Evolutionary conservation across 1,140 invertebrate genomes (phyloP).

Genomic region (Philopotamus ludificatus): DNA sequence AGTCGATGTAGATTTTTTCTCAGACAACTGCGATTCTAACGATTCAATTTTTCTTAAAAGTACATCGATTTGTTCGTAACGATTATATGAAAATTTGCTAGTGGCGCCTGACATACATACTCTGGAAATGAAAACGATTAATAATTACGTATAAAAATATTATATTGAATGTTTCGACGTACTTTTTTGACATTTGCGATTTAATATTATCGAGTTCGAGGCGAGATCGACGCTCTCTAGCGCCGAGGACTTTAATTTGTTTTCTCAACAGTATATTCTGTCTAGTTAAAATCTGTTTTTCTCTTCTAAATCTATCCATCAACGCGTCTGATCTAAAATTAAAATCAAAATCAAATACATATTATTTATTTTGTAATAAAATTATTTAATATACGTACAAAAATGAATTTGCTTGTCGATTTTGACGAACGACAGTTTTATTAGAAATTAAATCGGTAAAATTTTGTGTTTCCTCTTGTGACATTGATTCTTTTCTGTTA

Average conservation of each 20-base stretch:
- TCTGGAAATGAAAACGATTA: too few relatives aligned
- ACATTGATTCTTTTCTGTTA: neutral
- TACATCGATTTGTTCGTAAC: too few relatives aligned
- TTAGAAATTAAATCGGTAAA: neutral
- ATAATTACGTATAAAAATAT: too few relatives aligned
- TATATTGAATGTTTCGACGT: constrained; percentile 14
- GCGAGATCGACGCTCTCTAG: constrained; percentile 48
- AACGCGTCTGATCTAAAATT: constrained; percentile 50
- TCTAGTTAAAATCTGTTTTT: constrained; percentile 52
- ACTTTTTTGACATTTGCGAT: constrained; percentile 52
- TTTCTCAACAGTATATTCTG: constrained; percentile 52
- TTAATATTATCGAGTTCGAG: constrained; percentile 53
- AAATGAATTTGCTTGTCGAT: too few relatives aligned
- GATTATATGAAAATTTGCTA: too few relatives aligned
- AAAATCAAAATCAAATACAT: neutral
- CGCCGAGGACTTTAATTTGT: constrained; percentile 51
- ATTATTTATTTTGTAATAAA: neutral
- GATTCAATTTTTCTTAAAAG: constrained; percentile 25
- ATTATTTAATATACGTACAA: too few relatives aligned
- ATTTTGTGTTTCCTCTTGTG: neutral
- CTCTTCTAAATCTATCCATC: constrained; percentile 50
- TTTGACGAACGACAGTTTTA: too few relatives aligned
- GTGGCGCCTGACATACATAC: too few relatives aligned
- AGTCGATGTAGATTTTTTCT: constrained; percentile 16
- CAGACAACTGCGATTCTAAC: constrained; percentile 28